These are phyloP conservation scores for Lutjanus campechanus DNA, from an alignment of 2,797 vertebrate genomes.

Conservation along the genomic window DNA sequence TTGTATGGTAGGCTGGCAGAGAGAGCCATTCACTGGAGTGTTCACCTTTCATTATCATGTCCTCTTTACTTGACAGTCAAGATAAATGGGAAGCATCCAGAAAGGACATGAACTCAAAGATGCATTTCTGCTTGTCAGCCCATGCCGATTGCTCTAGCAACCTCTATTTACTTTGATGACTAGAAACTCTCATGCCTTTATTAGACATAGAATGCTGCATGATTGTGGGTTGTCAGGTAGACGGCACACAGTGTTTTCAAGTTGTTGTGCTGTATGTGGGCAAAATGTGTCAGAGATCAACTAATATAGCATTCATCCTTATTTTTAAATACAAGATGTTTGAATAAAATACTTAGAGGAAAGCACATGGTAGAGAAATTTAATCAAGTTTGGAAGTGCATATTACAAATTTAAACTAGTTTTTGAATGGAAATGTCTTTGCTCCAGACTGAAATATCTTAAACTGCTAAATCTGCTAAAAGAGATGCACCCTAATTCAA, in stretches of 20 bases:
- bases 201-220: conserved; percentile 48
- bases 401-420: not conserved
- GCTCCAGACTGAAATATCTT: too few species aligned
- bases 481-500: too few species aligned
- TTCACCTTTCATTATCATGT: conserved; percentile 82
- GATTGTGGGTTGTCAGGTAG: conserved; percentile 55
- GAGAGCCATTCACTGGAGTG: conserved; percentile 70
- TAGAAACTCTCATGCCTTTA: conserved; percentile 59
- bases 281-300: conserved; percentile 34
- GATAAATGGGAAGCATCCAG: conserved; percentile 82
- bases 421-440: not conserved
- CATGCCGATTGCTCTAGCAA: conserved; percentile 67
- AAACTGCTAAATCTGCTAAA: not conserved
- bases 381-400: not conserved
- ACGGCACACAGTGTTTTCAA: conserved; percentile 38
- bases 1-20: conserved; percentile 58
- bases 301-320: not conserved
- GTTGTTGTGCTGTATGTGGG: conserved; percentile 34
- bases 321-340: conserved; percentile 17
- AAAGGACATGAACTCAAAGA: conserved; percentile 78
- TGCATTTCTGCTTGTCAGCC: conserved; percentile 78
- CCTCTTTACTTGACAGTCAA: conserved; percentile 80
- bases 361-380: not conserved
- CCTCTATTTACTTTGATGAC: conserved; percentile 76
- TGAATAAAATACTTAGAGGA: not conserved